These are phyloP conservation scores for Rhyacophila brunnea DNA, from an alignment of 1,140 invertebrate species.

Conservation along the genomic window DNA sequence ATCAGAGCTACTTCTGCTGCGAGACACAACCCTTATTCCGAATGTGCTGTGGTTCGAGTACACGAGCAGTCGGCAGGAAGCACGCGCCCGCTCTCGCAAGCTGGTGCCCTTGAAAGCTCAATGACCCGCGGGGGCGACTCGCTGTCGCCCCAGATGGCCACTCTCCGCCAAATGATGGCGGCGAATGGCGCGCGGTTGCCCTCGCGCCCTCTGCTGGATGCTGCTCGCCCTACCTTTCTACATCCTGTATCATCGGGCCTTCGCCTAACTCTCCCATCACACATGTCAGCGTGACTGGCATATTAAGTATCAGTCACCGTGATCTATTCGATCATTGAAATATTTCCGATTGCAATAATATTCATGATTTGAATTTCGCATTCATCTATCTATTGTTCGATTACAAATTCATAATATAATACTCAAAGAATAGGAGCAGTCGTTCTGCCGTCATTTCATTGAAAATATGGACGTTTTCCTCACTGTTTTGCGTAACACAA, in stretches of 20 bases:
- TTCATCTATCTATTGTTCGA: too few relatives aligned
- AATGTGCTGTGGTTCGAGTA: slow-evolving; percentile 95
- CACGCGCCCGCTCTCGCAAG: slow-evolving; percentile 77
- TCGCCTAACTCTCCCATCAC: neutral
- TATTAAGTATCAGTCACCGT: too few relatives aligned
- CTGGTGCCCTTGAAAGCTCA: slow-evolving; percentile 84
- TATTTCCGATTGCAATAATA: too few relatives aligned
- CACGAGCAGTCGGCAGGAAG: slow-evolving; percentile 80
- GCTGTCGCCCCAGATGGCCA: slow-evolving; percentile 39
- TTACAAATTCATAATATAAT: too few relatives aligned
- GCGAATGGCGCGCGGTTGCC: slow-evolving; percentile 17
- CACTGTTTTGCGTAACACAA: too few relatives aligned
- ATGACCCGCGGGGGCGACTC: slow-evolving; percentile 61
- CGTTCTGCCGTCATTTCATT: too few relatives aligned
- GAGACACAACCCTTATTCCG: slow-evolving; percentile 89
- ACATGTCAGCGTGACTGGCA: too few relatives aligned
- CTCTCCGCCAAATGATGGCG: slow-evolving; percentile 38
- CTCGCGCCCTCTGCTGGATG: slow-evolving; percentile 23
- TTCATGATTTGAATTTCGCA: too few relatives aligned
- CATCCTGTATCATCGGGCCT: slow-evolving; percentile 24
- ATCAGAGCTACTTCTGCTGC: slow-evolving; percentile 81
- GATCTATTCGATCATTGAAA: too few relatives aligned
- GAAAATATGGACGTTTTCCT: too few relatives aligned
- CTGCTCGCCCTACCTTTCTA: slow-evolving; percentile 19
- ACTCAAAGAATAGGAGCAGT: too few relatives aligned